Evolutionary conservation across 2,797 vertebrate species (phyloP).

Genomic region (Tragelaphus eurycerus): DNA sequence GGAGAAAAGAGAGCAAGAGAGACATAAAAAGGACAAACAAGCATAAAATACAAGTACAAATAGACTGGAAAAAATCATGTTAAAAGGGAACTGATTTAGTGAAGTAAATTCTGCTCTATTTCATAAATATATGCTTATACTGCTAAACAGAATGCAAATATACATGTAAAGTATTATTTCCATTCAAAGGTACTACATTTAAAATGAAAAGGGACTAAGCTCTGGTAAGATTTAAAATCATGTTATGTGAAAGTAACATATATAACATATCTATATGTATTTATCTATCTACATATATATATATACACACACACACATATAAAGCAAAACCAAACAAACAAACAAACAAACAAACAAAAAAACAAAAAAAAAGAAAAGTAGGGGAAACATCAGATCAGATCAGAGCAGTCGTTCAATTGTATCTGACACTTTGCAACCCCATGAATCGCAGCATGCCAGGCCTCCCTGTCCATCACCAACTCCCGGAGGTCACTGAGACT

Average conservation of each 20-base stretch:
- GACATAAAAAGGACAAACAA: neutral
- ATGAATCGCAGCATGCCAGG: no score
- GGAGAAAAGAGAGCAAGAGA: neutral
- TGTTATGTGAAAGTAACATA: neutral
- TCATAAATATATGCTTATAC: neutral
- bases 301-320: neutral
- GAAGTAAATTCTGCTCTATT: neutral
- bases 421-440: no score
- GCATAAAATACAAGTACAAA: neutral
- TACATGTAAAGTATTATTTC: neutral
- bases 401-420: no score
- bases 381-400: no score
- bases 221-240: neutral
- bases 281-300: accelerated
- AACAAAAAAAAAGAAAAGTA: neutral
- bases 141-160: neutral
- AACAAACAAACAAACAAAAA: neutral
- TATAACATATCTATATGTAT: neutral
- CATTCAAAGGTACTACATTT: neutral
- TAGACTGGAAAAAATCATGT: neutral
- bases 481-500: no score
- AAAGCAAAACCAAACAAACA: neutral
- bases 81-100: neutral
- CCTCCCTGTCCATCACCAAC: no score
- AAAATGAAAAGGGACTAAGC: neutral